Conservation (phyloP, 1,140 invertebrate genomes). For the Drosophila mayri region DNA sequence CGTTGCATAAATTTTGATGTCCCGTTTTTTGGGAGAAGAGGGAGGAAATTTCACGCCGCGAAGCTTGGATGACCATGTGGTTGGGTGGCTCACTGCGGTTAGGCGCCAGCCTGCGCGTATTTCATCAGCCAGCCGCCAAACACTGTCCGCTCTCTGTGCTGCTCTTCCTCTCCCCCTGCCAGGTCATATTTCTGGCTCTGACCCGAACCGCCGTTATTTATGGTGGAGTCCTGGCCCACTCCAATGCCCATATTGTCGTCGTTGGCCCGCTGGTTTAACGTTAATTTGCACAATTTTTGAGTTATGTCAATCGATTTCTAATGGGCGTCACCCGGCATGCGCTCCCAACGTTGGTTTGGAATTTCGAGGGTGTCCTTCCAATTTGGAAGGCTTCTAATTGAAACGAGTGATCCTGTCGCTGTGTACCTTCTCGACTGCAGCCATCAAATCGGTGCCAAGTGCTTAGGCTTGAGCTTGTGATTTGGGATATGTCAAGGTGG, state of each 20-base stretch:
- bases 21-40: conserved; percentile 2
- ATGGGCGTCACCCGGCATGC: conserved; percentile 9
- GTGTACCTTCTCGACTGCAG: not conserved
- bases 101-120: conserved; percentile 59
- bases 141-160: conserved; percentile 18
- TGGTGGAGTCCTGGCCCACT: conserved; percentile 7
- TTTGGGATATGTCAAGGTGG: conserved; percentile 8
- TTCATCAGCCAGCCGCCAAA: conserved; percentile 59
- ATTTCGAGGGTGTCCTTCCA: conserved; percentile 4
- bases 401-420: conserved; percentile 1
- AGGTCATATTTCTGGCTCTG: conserved; percentile 15
- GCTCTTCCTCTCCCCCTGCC: not conserved
- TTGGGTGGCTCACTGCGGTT: conserved; percentile 55
- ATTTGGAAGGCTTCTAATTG: conserved; percentile 10
- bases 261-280: conserved; percentile 20
- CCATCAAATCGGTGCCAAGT: conserved; percentile 11
- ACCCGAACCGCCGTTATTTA: conserved; percentile 19
- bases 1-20: conserved; percentile 64
- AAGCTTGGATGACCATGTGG: conserved; percentile 5
- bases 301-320: conserved; percentile 24
- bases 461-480: not conserved
- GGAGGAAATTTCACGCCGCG: conserved; percentile 2
- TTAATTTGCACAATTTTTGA: conserved; percentile 25
- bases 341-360: not conserved
- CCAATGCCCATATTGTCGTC: conserved; percentile 14